phyloP scores from a whole-genome alignment of 2,113 vertebrate species.

The Mirounga angustirostris region DNA sequence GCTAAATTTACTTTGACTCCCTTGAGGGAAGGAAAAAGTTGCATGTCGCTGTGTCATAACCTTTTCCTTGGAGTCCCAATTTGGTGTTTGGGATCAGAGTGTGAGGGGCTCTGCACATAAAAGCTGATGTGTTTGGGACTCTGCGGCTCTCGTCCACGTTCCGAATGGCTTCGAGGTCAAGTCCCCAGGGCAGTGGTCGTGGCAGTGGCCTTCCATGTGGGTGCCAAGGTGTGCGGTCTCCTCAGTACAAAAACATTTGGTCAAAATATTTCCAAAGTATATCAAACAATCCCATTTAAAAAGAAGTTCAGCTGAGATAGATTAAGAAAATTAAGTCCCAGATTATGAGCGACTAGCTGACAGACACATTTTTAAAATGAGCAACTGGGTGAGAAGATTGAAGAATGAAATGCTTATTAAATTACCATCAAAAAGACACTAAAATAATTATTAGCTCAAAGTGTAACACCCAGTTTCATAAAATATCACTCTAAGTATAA shows the following conservation, averaged over 20 bases:
- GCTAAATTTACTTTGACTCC: slow-evolving; percentile 65
- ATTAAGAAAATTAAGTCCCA: slow-evolving; percentile 16
- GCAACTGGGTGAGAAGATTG: not conserved
- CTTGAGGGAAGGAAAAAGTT: not conserved
- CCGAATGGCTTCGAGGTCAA: not conserved
- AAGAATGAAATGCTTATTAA: slow-evolving; percentile 78
- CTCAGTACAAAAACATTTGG: not conserved
- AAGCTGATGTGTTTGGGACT: not conserved
- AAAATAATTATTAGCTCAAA: slow-evolving; percentile 76
- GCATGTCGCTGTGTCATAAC: not conserved
- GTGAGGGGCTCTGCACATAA: not conserved
- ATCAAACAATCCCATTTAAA: not conserved
- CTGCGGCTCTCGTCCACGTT: not conserved
- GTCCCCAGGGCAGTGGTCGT: not conserved
- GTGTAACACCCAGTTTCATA: slow-evolving; percentile 70
- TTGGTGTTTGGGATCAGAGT: slow-evolving; percentile 17
- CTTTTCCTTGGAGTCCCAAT: not conserved
- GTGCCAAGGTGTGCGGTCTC: not conserved
- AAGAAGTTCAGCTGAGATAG: not conserved
- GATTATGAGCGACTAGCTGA: slow-evolving; percentile 45
- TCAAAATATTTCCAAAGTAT: not conserved
- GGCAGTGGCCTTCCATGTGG: not conserved
- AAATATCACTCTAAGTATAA: slow-evolving; percentile 79
- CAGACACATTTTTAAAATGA: slow-evolving; percentile 58
- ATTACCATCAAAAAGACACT: slow-evolving; percentile 74